Conservation (phyloP, 2,797 vertebrate species). For the Carcharodon carcharias region DNA sequence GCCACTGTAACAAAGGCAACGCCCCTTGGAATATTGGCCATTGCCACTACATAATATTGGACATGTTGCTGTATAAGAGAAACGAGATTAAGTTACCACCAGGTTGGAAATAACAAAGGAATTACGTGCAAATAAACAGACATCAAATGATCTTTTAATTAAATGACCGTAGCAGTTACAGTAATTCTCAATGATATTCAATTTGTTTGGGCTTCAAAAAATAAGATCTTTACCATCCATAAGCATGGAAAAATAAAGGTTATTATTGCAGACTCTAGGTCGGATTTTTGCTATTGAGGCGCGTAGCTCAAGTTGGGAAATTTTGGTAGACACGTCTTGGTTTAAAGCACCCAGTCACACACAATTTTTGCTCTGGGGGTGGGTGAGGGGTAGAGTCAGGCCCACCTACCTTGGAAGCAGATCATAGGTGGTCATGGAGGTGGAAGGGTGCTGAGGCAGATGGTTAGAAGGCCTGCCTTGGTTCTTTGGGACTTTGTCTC, state of each 20-base stretch:
- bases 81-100: not conserved
- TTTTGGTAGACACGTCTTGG: no score
- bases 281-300: not conserved
- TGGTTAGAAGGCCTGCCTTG: no score
- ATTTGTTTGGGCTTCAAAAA: not conserved
- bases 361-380: no score
- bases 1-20: conserved; percentile 93
- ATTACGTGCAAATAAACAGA: not conserved
- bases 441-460: no score
- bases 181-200: not conserved
- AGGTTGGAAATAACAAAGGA: not conserved
- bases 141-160: not conserved
- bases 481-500: no score
- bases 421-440: no score
- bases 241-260: not conserved
- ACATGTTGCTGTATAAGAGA: conserved; percentile 73
- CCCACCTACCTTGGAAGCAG: no score
- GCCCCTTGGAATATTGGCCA: conserved; percentile 92
- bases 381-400: no score
- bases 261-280: not conserved
- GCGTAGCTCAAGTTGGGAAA: no score
- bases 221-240: not conserved
- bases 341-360: no score
- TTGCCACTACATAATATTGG: conserved; percentile 91
- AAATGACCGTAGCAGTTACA: not conserved